Base-by-base conservation (phyloP, 1,140 invertebrate species). In the Macrotrachela quadricornifera region DNA sequence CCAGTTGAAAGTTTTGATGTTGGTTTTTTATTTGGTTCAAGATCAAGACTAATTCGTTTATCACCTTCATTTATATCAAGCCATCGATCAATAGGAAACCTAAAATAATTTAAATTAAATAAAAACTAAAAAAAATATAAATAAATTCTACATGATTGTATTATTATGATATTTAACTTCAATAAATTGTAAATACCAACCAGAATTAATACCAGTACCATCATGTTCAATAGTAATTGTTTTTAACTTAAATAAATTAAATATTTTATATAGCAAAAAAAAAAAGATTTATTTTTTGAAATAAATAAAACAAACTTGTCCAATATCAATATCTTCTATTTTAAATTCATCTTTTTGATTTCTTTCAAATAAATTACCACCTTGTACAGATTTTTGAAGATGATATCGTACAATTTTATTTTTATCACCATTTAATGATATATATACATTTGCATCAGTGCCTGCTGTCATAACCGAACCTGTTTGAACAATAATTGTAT, bases 141-240 rank as follows among this genome's bases (percentile, higher is more conserved):
- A 30, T 30, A 30, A n/a, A n/a, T n/a, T n/a, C n/a, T 30, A 43
- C 30, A 15, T n/a, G n/a, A 0, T 30, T 36, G 21, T 9, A 50
- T 40, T 42, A 15, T 43, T n/a, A 50, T 41, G n/a, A 6, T 61
- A 58, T 39, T 66, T 54, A 10, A 70, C 59, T 44, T 66, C 65
- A 11, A 71, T 61, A 52, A 60, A 63, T 37, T 65, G 61, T 46
- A 70, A 50, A 58, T 66, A 65, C 69, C 69, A 71, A 10, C 66
- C 69, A 54, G 65, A 46, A 15, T 60, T 62, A 49, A 69, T 51
- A 6, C 67, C 67, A 38, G 60, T 57, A 37, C 62, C 66, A 56
- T 71, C 67, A 59, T 71, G 69, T 9, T 66, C 67, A 50, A 71
- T 65, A 43, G 64, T 60, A 15, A 71, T 61, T 57, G 70, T 70